Evolutionary conservation across 1,140 invertebrate genomes (phyloP), one percentile per base, ranked within the genome.

Genomic region (Leptopilina clavipes): DNA sequence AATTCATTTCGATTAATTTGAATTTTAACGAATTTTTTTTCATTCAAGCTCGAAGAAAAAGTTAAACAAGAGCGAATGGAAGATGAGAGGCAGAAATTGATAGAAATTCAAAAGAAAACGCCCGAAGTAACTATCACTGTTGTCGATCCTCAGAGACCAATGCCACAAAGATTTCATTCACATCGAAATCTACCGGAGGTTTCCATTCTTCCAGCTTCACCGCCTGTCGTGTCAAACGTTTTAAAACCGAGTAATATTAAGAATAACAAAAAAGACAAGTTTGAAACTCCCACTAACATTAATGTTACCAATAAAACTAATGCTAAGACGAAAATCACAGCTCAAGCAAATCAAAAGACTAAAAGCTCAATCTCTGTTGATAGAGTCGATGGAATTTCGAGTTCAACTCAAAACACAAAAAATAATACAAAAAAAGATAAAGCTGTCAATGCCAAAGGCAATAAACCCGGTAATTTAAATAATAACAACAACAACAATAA

Each of bases 91-190:
- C 87, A 83, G 78, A 92, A 89, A 81, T 81, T 89, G 40, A 87
- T 86, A 78, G 91, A 90, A 71, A 80, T 89, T 40, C 89, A 88
- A 70, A 90, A 90, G 78, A 91, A 91, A 70, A 91, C 90, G 3
- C 91, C 91, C 0, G 91, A 92, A 81, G 91, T 91, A 2, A 91
- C 90, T 12, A 91, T 91, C 72, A 90, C 89, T 0, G 88, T 91
- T 1, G 90, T 91, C 3, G 87, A 91, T 82, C 88, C 90, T 7
- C 85, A 89, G 37, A 91, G 89, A 48, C 86, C 86, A 14, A 71
- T 80, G 10, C 80, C 84, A n/a, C 88, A 89, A 65, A 89, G 85
- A 81, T 70, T 82, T 59, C 75, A 81, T 17, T 81, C 84, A 31
- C 88, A 85, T 70, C 83, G 85, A 73, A 87, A 89, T 72, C 77